phyloP scores from a whole-genome alignment of 2,888 invertebrate genomes.

The Archips crataeganus region DNA sequence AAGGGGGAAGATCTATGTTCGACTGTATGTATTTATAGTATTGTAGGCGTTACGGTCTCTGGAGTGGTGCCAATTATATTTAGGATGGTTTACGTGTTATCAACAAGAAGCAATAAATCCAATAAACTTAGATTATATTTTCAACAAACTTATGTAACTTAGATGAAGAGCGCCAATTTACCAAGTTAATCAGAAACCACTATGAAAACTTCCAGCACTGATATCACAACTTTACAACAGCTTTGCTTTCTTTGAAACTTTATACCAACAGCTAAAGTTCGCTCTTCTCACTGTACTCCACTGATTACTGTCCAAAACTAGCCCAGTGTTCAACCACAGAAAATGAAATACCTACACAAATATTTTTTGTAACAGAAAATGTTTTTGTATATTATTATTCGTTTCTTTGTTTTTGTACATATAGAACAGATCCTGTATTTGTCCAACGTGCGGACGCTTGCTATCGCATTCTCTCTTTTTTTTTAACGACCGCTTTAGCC shows the following conservation, averaged over 20 bases:
- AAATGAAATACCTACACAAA: not conserved
- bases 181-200: constrained; percentile 1
- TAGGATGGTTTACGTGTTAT: no score
- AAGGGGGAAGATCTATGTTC: no score
- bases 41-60: no score
- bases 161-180: constrained; percentile 7
- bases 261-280: constrained; percentile 23
- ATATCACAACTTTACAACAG: constrained; percentile 4
- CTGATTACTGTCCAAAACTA: not conserved
- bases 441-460: no score
- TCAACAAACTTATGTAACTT: not conserved
- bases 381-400: no score
- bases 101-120: not conserved
- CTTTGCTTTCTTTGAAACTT: constrained; percentile 18
- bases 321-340: not conserved
- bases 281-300: not conserved
- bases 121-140: not conserved
- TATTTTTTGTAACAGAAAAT: not conserved
- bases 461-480: no score
- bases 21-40: no score
- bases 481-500: no score
- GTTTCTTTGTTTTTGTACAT: no score
- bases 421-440: no score
- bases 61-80: no score
- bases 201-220: constrained; percentile 14